phyloP scores from a whole-genome alignment of 64 coral and sea anemone genomes.

The Pocillopora verrucosa region DNA sequence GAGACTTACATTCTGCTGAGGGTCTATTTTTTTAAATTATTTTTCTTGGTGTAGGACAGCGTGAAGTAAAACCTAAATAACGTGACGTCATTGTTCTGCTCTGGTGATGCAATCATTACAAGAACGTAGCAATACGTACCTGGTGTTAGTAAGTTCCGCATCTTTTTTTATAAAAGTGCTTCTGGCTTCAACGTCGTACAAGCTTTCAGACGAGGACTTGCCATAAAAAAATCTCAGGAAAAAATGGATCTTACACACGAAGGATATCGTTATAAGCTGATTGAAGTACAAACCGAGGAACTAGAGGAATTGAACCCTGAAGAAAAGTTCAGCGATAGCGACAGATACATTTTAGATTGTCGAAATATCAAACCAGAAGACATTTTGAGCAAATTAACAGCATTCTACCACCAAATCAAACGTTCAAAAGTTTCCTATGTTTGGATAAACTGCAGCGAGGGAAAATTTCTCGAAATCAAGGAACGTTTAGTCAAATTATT shows the following conservation, averaged over 20 bases:
- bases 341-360: conserved; percentile 17
- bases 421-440: neutral
- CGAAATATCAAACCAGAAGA: neutral
- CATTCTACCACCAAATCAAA: neutral
- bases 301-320: neutral
- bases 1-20: no score
- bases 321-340: neutral
- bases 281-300: neutral
- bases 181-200: no score
- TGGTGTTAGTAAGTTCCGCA: no score
- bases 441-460: neutral
- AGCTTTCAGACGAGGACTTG: no score
- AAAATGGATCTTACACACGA: conserved; percentile 14
- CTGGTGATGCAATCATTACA: no score
- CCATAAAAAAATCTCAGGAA: neutral
- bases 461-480: conserved; percentile 19
- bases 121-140: no score
- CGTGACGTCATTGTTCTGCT: no score
- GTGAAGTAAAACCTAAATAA: no score
- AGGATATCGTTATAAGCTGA: conserved; percentile 17
- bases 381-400: neutral
- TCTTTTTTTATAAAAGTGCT: no score
- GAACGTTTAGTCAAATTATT: neutral
- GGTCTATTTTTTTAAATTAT: no score
- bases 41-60: no score